phyloP scores from a whole-genome alignment of 2,113 vertebrate species.

The Leucoraja erinaceus region DNA sequence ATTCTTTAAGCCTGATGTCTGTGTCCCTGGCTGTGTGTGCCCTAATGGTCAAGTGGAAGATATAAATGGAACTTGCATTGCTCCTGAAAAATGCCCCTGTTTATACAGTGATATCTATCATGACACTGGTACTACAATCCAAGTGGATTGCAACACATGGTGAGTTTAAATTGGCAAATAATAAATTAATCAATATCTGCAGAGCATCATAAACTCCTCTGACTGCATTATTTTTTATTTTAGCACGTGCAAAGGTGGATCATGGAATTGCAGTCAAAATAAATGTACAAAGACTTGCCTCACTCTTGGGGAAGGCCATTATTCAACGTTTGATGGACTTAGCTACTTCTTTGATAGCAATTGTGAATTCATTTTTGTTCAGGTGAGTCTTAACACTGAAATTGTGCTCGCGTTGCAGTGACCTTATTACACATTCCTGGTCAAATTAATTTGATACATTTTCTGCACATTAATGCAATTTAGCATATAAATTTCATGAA shows the following conservation, averaged over 20 bases:
- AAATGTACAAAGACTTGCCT: conserved; percentile 71
- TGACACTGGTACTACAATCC: conserved; percentile 58
- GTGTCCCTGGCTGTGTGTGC: conserved; percentile 79
- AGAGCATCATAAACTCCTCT: background rate
- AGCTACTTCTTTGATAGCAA: conserved; percentile 71
- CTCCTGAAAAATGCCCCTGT: conserved; percentile 72
- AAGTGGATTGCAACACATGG: conserved; percentile 77
- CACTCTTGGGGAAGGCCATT: conserved; percentile 79
- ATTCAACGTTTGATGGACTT: conserved; percentile 75
- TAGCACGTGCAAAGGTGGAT: conserved; percentile 67
- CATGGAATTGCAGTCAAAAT: conserved; percentile 66
- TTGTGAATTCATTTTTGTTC: conserved; percentile 76
- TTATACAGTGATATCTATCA: conserved; percentile 66
- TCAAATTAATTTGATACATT: background rate
- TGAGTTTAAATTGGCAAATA: conserved; percentile 44
- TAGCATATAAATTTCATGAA: too few relatives aligned
- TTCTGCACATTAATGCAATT: background rate
- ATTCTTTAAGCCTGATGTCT: conserved; percentile 61
- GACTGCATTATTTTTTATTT: conserved; percentile 16
- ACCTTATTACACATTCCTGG: background rate
- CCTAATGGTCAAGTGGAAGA: conserved; percentile 72
- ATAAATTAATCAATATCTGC: background rate
- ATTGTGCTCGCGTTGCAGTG: background rate
- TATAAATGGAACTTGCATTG: conserved; percentile 67
- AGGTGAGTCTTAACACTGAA: conserved; percentile 55